Base-by-base conservation (phyloP, 2,113 vertebrate species). In the Pelusios castaneus region DNA sequence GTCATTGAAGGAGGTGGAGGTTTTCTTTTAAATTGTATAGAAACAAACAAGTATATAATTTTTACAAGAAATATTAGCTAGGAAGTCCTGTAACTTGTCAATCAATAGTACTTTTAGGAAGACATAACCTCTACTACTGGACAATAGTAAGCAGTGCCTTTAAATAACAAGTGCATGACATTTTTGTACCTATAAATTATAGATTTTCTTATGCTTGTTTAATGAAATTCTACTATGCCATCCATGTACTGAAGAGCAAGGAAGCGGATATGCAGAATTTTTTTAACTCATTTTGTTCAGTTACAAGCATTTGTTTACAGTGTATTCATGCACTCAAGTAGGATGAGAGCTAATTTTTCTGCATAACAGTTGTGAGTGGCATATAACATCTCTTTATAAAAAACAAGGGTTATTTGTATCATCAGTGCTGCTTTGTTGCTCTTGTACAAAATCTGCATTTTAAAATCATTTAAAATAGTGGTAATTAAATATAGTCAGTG, bases 321-420 rank as follows among this genome's bases (percentile, higher is more conserved):
- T 70, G 27, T 27, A 2, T 75, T 84, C 49, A 82, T 67, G 47
- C n/a, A 55, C 12, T 41, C n/a, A 31, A 76, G 47, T 10, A 77
- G 41, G 75, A 52, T 6, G 12, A 17, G 14, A 84, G 16, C 80
- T 27, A 4, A 47, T 47, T 4, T 3, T 79, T 79, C 41, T 85
- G 17, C 85, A 22, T 9, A 84, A 52, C 9, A 89, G 60, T 49
- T 84, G 25, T 8, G 25, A 87, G 4, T 27, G 6, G 52, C 51
- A 29, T 0, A 0, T 49, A 58, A 27, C 6, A 2, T 34, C 27
- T 93, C 58, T 49, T 31, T 12, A n/a, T 34, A 41, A 5, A 8
- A 76, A 83, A 55, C 19, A 12, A 27, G 56, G 87, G 81, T 93
- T 60, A 80, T 22, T 16, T 38, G 9, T 41, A n/a, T 77, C 58